phyloP scores from a whole-genome alignment of 2,888 invertebrate genomes.

The Falcaria lacertinaria region DNA sequence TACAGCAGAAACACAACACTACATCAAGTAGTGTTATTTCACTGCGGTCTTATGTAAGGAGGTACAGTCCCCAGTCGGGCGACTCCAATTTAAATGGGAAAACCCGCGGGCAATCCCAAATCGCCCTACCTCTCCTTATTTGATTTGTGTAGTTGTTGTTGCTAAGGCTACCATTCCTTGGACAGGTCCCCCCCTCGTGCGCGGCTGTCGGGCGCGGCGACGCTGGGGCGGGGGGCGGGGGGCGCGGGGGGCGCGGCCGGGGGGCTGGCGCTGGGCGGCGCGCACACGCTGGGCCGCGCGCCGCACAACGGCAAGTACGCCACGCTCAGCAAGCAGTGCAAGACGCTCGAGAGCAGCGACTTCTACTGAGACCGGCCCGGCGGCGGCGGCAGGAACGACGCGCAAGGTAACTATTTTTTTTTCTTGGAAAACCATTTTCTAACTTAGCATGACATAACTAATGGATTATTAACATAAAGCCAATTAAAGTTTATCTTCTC shows the following conservation, averaged over 20 bases:
- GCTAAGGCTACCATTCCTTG: conserved; percentile 25
- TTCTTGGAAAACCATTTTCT: too few species aligned
- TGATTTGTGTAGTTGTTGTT: conserved; percentile 5
- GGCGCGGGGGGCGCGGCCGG: conserved; percentile 59
- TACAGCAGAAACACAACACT: too few species aligned
- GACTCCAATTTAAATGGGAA: too few species aligned
- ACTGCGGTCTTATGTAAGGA: too few species aligned
- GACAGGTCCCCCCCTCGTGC: conserved; percentile 48
- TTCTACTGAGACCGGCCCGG: conserved; percentile 94
- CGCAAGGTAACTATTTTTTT: conserved; percentile 26
- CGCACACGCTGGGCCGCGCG: conserved; percentile 85
- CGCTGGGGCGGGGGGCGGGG: conserved; percentile 66
- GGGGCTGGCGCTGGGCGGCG: conserved; percentile 63
- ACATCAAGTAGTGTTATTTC: too few species aligned
- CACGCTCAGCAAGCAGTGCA: conserved; percentile 97
- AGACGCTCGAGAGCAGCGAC: conserved; percentile 94
- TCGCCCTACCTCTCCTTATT: too few species aligned
- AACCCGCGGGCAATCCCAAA: too few species aligned
- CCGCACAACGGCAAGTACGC: conserved; percentile 94
- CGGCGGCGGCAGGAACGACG: conserved; percentile 61
- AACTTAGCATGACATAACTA: too few species aligned
- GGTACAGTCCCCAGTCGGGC: too few species aligned
- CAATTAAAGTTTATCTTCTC: too few species aligned
- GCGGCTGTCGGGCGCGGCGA: conserved; percentile 65
- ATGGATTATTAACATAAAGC: too few species aligned